Evolutionary conservation across 2,797 vertebrate species (phyloP), one percentile per base, ranked within the genome.

Genomic region (Sternarchorhynchus goeldii): DNA sequence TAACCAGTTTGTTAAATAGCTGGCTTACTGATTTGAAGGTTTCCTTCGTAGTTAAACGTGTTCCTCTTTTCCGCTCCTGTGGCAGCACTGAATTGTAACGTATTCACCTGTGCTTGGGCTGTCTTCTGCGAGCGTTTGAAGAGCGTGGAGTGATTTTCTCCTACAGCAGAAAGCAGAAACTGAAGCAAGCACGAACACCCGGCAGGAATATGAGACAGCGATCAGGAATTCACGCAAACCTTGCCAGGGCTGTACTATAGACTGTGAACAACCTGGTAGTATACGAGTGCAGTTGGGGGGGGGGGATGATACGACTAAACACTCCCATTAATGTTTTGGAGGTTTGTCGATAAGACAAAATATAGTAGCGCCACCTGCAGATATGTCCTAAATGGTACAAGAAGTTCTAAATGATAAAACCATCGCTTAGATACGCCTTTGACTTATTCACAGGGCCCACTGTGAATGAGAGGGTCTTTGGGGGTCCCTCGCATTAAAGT

Each of bases 321-420:
- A 77, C 79, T 81, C 79, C 79, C 79, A 62, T 73, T 63, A 53
- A 29, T 16, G 14, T 16, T 29, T 21, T 4, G 4, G 45, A 34
- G 16, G 29, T 4, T 36, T 39, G 67, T 20, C 8, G 8, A 29
- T 25, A 14, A 32, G 21, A 41, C 32, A 41, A 16, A n/a, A 6
- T 18, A 69, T 39, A 62, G 2, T 25, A 65, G 75, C 79, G 75
- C 68, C 79, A 21, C 32, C 79, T 81, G 50, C 55, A 12, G 69
- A 5, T 0, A 1, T 12, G 2, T 58, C 20, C 20, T 16, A 16
- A 66, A 31, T 20, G 6, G 53, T 53, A 65, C 74, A 66, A 39
- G 16, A 34, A 16, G 21, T 17, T 53, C 66, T 41, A 73, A 36
- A 62, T 14, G 12, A 31, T 18, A 6, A 6, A 14, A 16, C 0